Base-by-base conservation (phyloP, 2,888 invertebrate genomes). In the Hedya salicella region DNA sequence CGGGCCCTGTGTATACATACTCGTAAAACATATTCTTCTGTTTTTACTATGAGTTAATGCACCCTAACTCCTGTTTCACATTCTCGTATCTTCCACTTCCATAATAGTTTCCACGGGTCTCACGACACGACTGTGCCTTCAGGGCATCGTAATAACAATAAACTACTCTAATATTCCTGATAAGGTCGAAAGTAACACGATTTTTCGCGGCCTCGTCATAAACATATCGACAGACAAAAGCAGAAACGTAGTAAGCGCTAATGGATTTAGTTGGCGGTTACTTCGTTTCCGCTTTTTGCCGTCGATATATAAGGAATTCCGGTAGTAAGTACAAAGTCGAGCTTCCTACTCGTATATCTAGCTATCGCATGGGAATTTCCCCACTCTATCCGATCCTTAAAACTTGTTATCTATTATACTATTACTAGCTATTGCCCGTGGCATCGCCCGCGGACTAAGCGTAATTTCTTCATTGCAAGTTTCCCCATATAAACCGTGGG, bases 251-350 rank as follows among this genome's bases (percentile, higher is more conserved):
- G n/a, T n/a, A n/a, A n/a, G n/a, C n/a, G n/a, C n/a, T n/a, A n/a
- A n/a, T n/a, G n/a, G n/a, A n/a, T n/a, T n/a, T n/a, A n/a, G n/a
- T n/a, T n/a, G n/a, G n/a, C n/a, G n/a, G n/a, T n/a, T n/a, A n/a
- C n/a, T n/a, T n/a, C n/a, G n/a, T n/a, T n/a, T n/a, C n/a, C n/a
- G n/a, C n/a, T n/a, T n/a, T n/a, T n/a, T n/a, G n/a, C n/a, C n/a
- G n/a, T n/a, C n/a, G n/a, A 14, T 32, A 64, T 44, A 59, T 44
- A 49, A 19, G 64, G 57, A 64, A 52, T 52, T 65, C 64, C 64
- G 64, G 57, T 49, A 46, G 17, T 36, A 50, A 13, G 59, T 44
- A 16, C 59, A 46, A 59, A 59, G 64, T 59, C 59, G 59, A 42
- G 49, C 40, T 64, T 57, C 57, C 63, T 64, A 57, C 16, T 32